Conservation (phyloP, 2,113 vertebrate genomes). For the Abramis brama region DNA sequence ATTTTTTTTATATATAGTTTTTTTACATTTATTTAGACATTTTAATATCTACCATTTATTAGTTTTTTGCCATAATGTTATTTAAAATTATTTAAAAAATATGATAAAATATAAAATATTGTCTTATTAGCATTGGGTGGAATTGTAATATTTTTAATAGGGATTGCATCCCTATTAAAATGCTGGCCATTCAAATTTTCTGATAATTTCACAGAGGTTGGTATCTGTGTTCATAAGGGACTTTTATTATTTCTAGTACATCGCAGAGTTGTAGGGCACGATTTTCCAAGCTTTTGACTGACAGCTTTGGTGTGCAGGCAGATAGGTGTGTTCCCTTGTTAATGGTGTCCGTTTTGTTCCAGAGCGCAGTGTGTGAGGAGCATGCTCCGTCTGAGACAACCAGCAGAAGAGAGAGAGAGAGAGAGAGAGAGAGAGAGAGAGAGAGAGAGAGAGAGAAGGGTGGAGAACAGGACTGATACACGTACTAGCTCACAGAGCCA, state of each 20-base stretch:
- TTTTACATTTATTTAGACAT: not conserved
- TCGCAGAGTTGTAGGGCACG: constrained; percentile 59
- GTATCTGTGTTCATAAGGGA: constrained; percentile 5
- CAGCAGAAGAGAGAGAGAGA: constrained; percentile 48
- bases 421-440: constrained; percentile 15
- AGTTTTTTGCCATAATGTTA: not conserved
- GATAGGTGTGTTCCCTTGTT: constrained; percentile 60
- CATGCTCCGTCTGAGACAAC: constrained; percentile 58
- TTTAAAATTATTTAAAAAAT: not conserved
- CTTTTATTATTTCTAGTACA: constrained; percentile 64
- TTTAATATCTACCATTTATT: not conserved
- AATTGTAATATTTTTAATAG: not conserved
- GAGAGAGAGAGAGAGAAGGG: constrained; percentile 33
- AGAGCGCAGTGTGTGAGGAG: constrained; percentile 53
- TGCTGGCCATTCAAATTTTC: not conserved
- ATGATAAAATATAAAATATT: not conserved
- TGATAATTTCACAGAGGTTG: not conserved
- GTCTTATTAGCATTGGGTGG: not conserved
- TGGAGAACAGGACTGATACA: constrained; percentile 45
- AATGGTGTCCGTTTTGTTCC: constrained; percentile 66
- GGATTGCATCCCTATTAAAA: not conserved
- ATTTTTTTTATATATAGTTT: no score
- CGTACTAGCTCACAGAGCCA: constrained; percentile 41
- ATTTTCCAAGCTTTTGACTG: constrained; percentile 67
- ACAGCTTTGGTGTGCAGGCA: constrained; percentile 59